phyloP scores from a whole-genome alignment of 2,888 invertebrate species.

The Calliopum simillimum region DNA sequence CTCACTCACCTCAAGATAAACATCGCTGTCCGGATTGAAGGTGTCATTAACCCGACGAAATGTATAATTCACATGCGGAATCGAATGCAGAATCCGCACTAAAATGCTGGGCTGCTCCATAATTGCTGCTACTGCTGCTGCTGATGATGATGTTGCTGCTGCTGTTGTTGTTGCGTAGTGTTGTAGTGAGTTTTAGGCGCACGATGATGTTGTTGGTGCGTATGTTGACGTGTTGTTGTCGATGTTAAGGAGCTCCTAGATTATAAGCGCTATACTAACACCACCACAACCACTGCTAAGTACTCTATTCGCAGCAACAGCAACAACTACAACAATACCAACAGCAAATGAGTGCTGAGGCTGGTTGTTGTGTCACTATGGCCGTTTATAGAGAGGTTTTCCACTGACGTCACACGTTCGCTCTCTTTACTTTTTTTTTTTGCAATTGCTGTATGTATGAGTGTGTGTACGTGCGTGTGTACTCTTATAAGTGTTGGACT shows the following conservation, averaged over 20 bases:
- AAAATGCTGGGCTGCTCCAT: slow-evolving; percentile 85
- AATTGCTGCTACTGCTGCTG: slow-evolving; percentile 42
- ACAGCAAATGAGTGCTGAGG: slow-evolving; percentile 35
- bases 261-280: slow-evolving; percentile 13
- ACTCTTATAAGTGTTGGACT: slow-evolving; percentile 15
- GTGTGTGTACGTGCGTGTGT: slow-evolving; percentile 12
- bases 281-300: slow-evolving; percentile 33
- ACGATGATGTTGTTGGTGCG: neutral
- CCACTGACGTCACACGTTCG: slow-evolving; percentile 27
- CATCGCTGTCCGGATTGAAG: slow-evolving; percentile 88
- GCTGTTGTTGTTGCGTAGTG: slow-evolving; percentile 25
- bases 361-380: slow-evolving; percentile 18
- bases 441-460: slow-evolving; percentile 9
- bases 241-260: slow-evolving; percentile 15
- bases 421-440: slow-evolving; percentile 16
- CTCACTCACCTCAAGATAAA: slow-evolving; percentile 85
- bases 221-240: neutral
- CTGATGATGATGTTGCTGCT: slow-evolving; percentile 37
- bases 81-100: slow-evolving; percentile 86
- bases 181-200: slow-evolving; percentile 36
- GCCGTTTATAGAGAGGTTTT: slow-evolving; percentile 4
- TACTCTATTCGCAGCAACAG: slow-evolving; percentile 8
- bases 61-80: slow-evolving; percentile 93
- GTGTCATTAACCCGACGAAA: slow-evolving; percentile 90
- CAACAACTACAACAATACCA: slow-evolving; percentile 28